Conservation (phyloP, 1,140 invertebrate genomes). For the Formica selysi region DNA sequence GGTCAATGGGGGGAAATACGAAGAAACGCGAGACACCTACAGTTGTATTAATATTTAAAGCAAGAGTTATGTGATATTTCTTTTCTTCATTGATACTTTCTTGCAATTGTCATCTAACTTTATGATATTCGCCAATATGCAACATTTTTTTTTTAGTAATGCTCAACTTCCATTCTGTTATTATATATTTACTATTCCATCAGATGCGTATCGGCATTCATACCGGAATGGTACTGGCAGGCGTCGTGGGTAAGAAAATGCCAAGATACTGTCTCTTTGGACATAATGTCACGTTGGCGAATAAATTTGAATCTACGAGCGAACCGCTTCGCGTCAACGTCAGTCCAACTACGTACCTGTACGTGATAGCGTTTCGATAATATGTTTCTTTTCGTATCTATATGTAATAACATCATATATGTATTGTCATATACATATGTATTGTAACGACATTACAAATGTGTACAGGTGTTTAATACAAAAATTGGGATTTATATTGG, state of each 20-base stretch:
- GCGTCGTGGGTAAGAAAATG: slow-evolving; percentile 97
- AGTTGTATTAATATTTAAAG: slow-evolving; percentile 54
- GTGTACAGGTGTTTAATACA: slow-evolving; percentile 48
- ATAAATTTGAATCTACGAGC: slow-evolving; percentile 97
- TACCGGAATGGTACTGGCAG: slow-evolving; percentile 95
- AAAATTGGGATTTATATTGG: slow-evolving; percentile 91
- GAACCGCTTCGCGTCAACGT: slow-evolving; percentile 96
- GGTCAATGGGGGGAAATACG: slow-evolving; percentile 8
- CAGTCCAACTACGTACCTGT: slow-evolving; percentile 97
- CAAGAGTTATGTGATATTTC: slow-evolving; percentile 25
- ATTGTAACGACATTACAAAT: background rate
- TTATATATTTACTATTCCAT: slow-evolving; percentile 30
- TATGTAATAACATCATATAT: too few relatives aligned
- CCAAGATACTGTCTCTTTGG: slow-evolving; percentile 96
- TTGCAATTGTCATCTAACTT: slow-evolving; percentile 16
- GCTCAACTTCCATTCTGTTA: background rate
- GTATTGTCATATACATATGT: too few relatives aligned
- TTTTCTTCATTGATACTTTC: background rate
- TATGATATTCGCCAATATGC: background rate
- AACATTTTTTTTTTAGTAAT: too few relatives aligned
- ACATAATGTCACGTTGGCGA: slow-evolving; percentile 96
- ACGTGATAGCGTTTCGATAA: slow-evolving; percentile 84
- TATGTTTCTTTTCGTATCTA: background rate
- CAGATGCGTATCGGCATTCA: slow-evolving; percentile 98
- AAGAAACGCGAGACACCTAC: background rate